phyloP scores from a whole-genome alignment of 2,797 vertebrate species.

The Tenualosa thibaudeaui region DNA sequence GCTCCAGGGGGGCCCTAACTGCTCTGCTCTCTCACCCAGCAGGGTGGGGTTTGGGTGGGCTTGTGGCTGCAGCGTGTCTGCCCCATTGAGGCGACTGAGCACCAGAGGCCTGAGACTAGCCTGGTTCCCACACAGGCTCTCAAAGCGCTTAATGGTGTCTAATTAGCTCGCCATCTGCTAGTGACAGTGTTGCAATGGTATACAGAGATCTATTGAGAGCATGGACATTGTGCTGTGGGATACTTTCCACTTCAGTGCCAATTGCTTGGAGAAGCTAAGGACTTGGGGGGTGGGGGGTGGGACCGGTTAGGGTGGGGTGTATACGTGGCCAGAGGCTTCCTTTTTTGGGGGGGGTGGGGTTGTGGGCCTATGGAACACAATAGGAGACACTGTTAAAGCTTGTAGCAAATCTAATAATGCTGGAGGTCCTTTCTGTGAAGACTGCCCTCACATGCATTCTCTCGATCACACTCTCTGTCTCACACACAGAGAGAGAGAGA shows the following conservation, averaged over 20 bases:
- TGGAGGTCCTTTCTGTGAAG: conserved; percentile 20
- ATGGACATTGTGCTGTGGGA: conserved; percentile 84
- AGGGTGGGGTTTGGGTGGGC: conserved; percentile 3
- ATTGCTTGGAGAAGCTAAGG: conserved; percentile 23
- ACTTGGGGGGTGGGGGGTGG: not conserved
- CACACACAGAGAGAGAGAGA: not conserved
- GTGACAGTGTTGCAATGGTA: conserved; percentile 80
- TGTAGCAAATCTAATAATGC: conserved; percentile 25
- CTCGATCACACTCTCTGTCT: not conserved
- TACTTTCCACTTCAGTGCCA: conserved; percentile 77
- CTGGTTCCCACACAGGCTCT: conserved; percentile 80
- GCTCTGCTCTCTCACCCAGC: not conserved
- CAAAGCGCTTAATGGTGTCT: conserved; percentile 83
- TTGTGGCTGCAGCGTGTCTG: conserved; percentile 6
- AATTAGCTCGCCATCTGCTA: conserved; percentile 84
- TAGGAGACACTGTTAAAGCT: conserved; percentile 24
- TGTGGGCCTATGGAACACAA: not conserved
- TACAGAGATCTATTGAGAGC: conserved; percentile 80
- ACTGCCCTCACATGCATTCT: conserved; percentile 21
- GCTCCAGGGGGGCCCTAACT: not conserved
- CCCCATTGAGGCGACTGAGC: conserved; percentile 8
- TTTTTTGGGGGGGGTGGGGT: not conserved
- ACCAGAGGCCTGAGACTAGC: conserved; percentile 57
- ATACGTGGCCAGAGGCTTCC: conserved; percentile 19
- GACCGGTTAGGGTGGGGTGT: not conserved